phyloP scores from a whole-genome alignment of 1,140 invertebrate species.

The Brachionus rubens region DNA sequence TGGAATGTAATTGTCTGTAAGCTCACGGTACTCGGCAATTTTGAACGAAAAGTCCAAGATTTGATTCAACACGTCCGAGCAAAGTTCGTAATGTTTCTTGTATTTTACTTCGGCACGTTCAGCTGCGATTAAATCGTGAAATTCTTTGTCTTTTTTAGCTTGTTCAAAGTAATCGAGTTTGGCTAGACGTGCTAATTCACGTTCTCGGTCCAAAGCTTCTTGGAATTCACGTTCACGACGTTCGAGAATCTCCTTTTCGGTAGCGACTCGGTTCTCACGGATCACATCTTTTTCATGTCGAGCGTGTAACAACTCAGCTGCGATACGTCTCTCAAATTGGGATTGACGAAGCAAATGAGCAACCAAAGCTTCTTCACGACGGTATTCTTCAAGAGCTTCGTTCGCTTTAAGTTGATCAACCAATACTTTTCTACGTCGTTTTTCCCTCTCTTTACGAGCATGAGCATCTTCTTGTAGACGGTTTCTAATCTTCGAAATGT shows the following conservation, averaged over 20 bases:
- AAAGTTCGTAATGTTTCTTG: slow-evolving; percentile 56
- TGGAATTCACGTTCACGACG: slow-evolving; percentile 57
- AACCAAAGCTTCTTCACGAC: slow-evolving; percentile 58
- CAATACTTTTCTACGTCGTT: slow-evolving; percentile 59
- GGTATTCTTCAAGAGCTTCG: slow-evolving; percentile 56
- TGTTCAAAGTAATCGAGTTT: slow-evolving; percentile 57
- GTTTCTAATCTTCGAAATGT: slow-evolving; percentile 58
- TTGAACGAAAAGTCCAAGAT: slow-evolving; percentile 58
- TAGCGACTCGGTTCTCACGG: slow-evolving; percentile 54
- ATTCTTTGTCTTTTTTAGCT: slow-evolving; percentile 54
- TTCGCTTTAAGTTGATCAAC: slow-evolving; percentile 59
- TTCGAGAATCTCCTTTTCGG: slow-evolving; percentile 58
- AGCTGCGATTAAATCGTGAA: slow-evolving; percentile 56
- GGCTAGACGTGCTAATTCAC: slow-evolving; percentile 55
- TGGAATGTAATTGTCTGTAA: slow-evolving; percentile 57
- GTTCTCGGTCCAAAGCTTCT: slow-evolving; percentile 58
- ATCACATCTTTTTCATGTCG: slow-evolving; percentile 60
- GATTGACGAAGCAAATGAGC: slow-evolving; percentile 59
- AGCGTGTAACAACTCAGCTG: slow-evolving; percentile 59
- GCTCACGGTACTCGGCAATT: slow-evolving; percentile 57
- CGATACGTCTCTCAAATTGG: slow-evolving; percentile 59
- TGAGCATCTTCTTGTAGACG: slow-evolving; percentile 57
- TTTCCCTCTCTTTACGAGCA: slow-evolving; percentile 58
- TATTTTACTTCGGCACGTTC: slow-evolving; percentile 55
- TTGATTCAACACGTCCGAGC: slow-evolving; percentile 52